These are phyloP conservation scores for Drosophila nr. medialis DNA, from an alignment of 2,888 invertebrate genomes.

Conservation along the genomic window DNA sequence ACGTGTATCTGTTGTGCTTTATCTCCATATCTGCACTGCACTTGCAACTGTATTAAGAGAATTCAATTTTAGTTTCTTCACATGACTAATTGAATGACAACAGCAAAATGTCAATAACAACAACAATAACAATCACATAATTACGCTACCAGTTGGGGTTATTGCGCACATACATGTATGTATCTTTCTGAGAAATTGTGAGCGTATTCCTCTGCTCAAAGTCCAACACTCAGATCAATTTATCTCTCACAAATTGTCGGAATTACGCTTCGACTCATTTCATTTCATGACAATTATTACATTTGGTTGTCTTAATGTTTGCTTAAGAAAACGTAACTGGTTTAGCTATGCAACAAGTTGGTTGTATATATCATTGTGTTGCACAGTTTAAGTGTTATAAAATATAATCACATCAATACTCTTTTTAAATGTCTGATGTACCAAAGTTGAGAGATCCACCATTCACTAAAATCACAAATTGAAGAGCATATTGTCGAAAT, in stretches of 20 bases:
- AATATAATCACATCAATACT: background rate
- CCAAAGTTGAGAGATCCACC: background rate
- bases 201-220: constrained; percentile 26
- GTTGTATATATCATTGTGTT: background rate
- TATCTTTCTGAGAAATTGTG: constrained; percentile 2
- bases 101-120: constrained; percentile 3
- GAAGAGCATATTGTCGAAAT: background rate
- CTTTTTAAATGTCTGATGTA: background rate
- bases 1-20: background rate
- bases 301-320: constrained; percentile 3
- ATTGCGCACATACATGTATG: background rate
- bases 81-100: constrained; percentile 52
- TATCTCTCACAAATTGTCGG: background rate
- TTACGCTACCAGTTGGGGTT: constrained; percentile 13
- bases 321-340: background rate
- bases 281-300: constrained; percentile 14
- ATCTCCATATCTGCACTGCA: constrained; percentile 15
- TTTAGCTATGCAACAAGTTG: background rate
- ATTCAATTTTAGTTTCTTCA: constrained; percentile 27
- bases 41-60: constrained; percentile 25
- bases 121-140: background rate
- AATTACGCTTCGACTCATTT: constrained; percentile 18
- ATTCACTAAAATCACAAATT: no score
- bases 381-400: background rate
- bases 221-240: constrained; percentile 25